Percentiles rank a stretch among this genome's conserved stretches.
Evolutionary conservation across 2,113 vertebrate species (phyloP).

Genomic region (Synchiropus splendidus): DNA sequence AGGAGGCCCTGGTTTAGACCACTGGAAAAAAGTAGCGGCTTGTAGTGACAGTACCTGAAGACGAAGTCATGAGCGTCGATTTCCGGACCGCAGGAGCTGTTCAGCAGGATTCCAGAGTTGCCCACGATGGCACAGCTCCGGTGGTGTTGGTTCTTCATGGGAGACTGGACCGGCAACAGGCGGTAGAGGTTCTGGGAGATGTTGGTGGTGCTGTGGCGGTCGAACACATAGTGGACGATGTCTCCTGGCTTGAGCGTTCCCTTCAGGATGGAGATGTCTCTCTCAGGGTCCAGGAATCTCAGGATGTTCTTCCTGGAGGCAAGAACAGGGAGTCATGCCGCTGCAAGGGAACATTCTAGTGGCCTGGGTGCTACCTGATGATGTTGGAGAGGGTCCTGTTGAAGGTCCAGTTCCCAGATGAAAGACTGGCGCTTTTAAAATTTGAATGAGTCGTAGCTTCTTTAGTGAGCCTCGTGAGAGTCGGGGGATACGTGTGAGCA

Average conservation of each 20-base stretch:
- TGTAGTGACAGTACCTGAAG: too few relatives aligned
- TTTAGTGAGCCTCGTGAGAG: conserved; percentile 3
- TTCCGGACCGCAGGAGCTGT: conserved; percentile 86
- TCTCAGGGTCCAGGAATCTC: conserved; percentile 87
- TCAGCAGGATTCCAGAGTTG: conserved; percentile 88
- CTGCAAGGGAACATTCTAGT: too few relatives aligned
- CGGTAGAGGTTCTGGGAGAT: conserved; percentile 88
- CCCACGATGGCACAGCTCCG: conserved; percentile 87
- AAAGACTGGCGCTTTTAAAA: conserved; percentile 19
- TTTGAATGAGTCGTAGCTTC: neutral
- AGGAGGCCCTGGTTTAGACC: too few relatives aligned
- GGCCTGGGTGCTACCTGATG: conserved; percentile 48
- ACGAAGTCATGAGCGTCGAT: conserved; percentile 89
- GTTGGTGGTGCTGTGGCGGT: conserved; percentile 91
- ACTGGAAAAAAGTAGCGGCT: too few relatives aligned
- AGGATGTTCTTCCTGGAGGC: conserved; percentile 81
- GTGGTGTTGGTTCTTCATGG: conserved; percentile 85
- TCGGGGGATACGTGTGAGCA: conserved; percentile 24
- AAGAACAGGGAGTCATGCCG: conserved; percentile 6
- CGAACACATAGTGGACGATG: conserved; percentile 89
- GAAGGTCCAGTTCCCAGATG: conserved; percentile 51
- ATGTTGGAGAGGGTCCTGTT: conserved; percentile 64
- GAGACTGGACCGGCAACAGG: conserved; percentile 81
- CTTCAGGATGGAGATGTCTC: conserved; percentile 92
- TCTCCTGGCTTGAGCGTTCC: conserved; percentile 87